phyloP scores from a whole-genome alignment of 2,113 vertebrate species.

The Orientallactaga bullata region DNA sequence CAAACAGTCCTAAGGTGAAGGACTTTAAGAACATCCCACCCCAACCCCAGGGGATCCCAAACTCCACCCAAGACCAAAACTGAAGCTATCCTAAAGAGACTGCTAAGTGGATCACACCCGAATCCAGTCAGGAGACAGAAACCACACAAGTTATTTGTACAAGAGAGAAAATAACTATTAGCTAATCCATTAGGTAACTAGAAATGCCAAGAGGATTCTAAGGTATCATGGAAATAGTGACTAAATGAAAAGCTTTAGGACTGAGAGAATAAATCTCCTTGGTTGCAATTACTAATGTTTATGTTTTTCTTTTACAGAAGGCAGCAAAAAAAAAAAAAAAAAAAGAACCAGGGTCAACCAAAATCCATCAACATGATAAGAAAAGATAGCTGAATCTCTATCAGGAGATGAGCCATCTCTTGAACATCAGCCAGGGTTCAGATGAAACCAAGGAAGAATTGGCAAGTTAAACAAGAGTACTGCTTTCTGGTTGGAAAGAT shows the following conservation, averaged over 20 bases:
- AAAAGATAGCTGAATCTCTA: no score
- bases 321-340: no score
- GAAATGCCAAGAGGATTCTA: slow-evolving; percentile 17
- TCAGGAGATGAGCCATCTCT: no score
- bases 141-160: background rate
- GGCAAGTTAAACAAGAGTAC: no score
- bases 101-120: background rate
- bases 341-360: no score
- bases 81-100: background rate
- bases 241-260: background rate
- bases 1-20: background rate
- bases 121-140: background rate
- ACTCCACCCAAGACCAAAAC: background rate
- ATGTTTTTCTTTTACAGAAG: no score
- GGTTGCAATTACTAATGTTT: background rate
- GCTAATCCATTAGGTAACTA: background rate
- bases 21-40: background rate
- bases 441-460: no score
- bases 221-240: background rate
- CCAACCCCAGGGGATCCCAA: background rate
- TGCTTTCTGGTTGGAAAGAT: no score
- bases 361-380: no score
- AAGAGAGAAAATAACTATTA: background rate
- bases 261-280: background rate
- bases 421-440: no score